phyloP scores from a whole-genome alignment of 2,888 invertebrate genomes.

The Andrena marginata region DNA sequence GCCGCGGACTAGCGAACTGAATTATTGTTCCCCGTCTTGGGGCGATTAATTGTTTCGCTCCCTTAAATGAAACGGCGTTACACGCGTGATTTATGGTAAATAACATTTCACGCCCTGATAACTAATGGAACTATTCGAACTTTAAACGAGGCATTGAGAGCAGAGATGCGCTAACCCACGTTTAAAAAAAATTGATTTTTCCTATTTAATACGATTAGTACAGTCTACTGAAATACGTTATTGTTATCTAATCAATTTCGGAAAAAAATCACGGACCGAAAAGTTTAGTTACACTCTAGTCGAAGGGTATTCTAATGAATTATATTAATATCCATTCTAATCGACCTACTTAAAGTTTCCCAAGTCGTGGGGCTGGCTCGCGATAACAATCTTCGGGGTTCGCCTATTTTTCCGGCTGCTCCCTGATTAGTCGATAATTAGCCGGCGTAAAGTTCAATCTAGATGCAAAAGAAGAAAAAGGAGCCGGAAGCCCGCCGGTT shows the following conservation, averaged over 20 bases:
- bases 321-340: conserved; percentile 17
- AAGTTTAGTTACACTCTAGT: not conserved
- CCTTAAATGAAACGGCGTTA: not conserved
- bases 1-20: conserved; percentile 52
- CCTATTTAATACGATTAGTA: no score
- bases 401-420: conserved; percentile 28
- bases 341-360: conserved; percentile 8
- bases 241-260: no score
- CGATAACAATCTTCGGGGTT: conserved; percentile 36
- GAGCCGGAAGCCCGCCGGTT: not conserved
- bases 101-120: not conserved
- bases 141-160: not conserved
- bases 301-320: conserved; percentile 17
- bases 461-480: conserved; percentile 4
- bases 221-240: no score
- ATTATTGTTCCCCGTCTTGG: conserved; percentile 57
- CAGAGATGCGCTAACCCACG: no score
- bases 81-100: not conserved
- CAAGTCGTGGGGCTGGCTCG: not conserved
- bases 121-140: not conserved
- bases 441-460: conserved; percentile 31
- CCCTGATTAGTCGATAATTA: conserved; percentile 55
- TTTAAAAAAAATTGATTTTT: no score
- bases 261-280: not conserved
- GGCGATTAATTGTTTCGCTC: conserved; percentile 53